phyloP scores from a whole-genome alignment of 2,888 invertebrate species.

The Orthonychiurus folsomi region DNA sequence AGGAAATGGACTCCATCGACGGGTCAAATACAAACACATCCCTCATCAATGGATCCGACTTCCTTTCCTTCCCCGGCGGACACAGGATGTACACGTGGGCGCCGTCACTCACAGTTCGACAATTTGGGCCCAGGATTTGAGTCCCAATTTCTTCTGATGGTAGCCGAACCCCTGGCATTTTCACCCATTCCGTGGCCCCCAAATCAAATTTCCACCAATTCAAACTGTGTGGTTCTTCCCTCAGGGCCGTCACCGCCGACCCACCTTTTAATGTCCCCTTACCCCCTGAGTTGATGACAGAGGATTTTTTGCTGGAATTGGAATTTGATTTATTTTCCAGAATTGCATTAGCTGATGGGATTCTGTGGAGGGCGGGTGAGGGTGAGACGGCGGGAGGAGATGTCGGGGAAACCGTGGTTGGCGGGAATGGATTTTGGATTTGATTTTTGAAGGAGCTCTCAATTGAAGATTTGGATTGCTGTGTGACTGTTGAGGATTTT shows the following conservation, averaged over 20 bases:
- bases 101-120: slow-evolving; percentile 26
- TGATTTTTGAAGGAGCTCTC: background rate
- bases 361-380: background rate
- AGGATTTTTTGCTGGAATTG: background rate
- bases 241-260: background rate
- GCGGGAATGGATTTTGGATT: background rate
- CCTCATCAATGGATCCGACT: background rate
- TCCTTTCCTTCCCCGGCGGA: slow-evolving; percentile 10
- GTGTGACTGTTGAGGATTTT: background rate
- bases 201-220: slow-evolving; percentile 40
- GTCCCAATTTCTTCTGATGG: slow-evolving; percentile 6
- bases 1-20: slow-evolving; percentile 11
- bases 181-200: slow-evolving; percentile 35
- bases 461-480: background rate
- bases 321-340: background rate
- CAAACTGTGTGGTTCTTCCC: too few relatives aligned
- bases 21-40: slow-evolving; percentile 28
- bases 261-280: background rate
- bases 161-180: slow-evolving; percentile 30
- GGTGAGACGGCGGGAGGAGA: background rate
- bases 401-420: too few relatives aligned
- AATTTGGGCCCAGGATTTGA: slow-evolving; percentile 11
- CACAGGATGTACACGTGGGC: slow-evolving; percentile 31
- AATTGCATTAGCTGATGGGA: background rate
- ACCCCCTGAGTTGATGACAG: background rate